phyloP scores from a whole-genome alignment of 1,140 invertebrate genomes.

The Aricia agestis region DNA sequence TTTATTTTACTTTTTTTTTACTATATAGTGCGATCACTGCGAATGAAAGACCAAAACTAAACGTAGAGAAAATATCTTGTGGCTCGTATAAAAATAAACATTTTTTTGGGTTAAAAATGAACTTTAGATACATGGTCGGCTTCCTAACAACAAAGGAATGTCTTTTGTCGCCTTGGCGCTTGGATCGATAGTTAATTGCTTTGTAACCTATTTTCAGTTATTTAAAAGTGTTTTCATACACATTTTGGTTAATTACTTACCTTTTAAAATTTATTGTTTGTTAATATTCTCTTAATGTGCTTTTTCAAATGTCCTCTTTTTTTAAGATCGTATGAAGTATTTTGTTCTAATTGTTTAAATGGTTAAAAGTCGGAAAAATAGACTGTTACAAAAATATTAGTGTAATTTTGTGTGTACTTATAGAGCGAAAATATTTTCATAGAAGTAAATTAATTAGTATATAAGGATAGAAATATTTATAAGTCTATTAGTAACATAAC shows the following conservation, averaged over 20 bases:
- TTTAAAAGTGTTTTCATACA: background rate
- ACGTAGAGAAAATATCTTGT: background rate
- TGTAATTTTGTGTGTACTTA: too few relatives aligned
- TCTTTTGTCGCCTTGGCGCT: constrained; percentile 6
- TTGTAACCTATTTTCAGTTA: constrained; percentile 6
- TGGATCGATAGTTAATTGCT: constrained; percentile 8
- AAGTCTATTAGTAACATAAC: too few relatives aligned
- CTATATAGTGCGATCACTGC: background rate
- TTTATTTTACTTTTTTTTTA: background rate
- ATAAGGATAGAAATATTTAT: too few relatives aligned
- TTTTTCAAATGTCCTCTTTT: too few relatives aligned
- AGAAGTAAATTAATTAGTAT: too few relatives aligned
- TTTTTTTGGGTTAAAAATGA: constrained; percentile 13
- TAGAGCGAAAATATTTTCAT: too few relatives aligned
- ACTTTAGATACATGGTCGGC: constrained; percentile 4
- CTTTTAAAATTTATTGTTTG: background rate
- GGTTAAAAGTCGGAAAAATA: too few relatives aligned
- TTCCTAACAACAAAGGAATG: constrained; percentile 14
- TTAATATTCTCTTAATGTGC: too few relatives aligned
- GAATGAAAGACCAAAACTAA: background rate
- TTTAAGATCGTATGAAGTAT: too few relatives aligned
- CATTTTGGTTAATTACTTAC: background rate
- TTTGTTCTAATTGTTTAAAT: too few relatives aligned
- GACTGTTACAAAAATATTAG: too few relatives aligned
- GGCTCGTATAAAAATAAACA: constrained; percentile 8